A percentile compares a stretch with the other conserved stretches of the same genome.
Evolutionary conservation across 2,797 vertebrate species (phyloP).

Genomic region (Hyperoplus lanceolatus): DNA sequence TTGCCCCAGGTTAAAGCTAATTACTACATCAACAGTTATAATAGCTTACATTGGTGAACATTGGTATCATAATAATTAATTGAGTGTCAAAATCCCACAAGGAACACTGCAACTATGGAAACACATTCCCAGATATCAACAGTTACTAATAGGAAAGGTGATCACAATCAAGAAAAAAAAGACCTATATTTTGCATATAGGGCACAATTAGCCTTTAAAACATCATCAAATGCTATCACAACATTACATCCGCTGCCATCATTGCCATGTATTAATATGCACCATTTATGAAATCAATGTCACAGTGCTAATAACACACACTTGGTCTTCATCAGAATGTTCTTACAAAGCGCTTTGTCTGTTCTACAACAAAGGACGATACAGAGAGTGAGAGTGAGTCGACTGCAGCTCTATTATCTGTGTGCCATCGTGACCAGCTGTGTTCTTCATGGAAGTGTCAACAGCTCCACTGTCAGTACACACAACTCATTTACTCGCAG

Average conservation of each 20-base stretch:
- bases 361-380: constrained; percentile 48
- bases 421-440: constrained; percentile 58
- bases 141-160: not conserved
- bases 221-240: constrained; percentile 5
- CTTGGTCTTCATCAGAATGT: constrained; percentile 47
- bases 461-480: not conserved
- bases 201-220: constrained; percentile 33
- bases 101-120: too few relatives aligned
- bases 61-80: too few relatives aligned
- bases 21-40: constrained; percentile 3
- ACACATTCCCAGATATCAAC: not conserved
- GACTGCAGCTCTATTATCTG: constrained; percentile 60
- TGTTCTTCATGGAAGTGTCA: constrained; percentile 41
- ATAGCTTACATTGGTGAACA: not conserved
- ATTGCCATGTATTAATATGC: constrained; percentile 28
- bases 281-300: constrained; percentile 52
- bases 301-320: constrained; percentile 45
- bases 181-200: not conserved
- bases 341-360: constrained; percentile 60
- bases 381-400: constrained; percentile 31
- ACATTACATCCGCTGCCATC: constrained; percentile 7
- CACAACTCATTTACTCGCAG: not conserved
- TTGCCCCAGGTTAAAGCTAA: constrained; percentile 6
- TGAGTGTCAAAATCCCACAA: too few relatives aligned
- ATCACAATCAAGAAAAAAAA: constrained; percentile 17